These are phyloP conservation scores for Ephestia elutella DNA, from an alignment of 1,140 invertebrate genomes.

Conservation along the genomic window DNA sequence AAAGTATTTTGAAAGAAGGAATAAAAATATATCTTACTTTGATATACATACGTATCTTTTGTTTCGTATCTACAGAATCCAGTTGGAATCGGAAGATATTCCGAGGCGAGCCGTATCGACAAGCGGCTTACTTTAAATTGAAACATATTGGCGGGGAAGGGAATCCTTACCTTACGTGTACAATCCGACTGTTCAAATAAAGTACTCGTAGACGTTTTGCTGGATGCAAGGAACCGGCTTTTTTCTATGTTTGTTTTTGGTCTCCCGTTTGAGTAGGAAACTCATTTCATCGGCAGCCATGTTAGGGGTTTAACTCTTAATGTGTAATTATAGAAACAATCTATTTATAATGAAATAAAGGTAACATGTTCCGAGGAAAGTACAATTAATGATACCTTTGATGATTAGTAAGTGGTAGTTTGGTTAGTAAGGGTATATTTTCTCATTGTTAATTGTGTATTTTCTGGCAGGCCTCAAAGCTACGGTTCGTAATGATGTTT, in stretches of 20 bases:
- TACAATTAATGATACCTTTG: no score
- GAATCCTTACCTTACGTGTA: conserved; percentile 49
- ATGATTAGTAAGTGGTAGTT: no score
- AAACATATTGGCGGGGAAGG: conserved; percentile 62
- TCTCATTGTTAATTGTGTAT: no score
- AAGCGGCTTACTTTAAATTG: conserved; percentile 67
- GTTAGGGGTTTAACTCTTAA: neutral
- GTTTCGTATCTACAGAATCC: conserved; percentile 51
- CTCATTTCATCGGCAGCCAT: neutral
- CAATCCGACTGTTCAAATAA: conserved; percentile 38
- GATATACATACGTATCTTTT: conserved; percentile 25
- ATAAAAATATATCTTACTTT: no score
- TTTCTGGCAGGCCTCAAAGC: no score
- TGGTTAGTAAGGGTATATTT: no score
- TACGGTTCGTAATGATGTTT: neutral
- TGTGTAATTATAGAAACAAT: no score
- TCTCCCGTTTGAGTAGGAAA: neutral
- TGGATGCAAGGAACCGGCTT: conserved; percentile 5
- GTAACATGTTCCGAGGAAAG: no score
- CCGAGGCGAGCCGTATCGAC: conserved; percentile 52
- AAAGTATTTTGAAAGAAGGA: no score
- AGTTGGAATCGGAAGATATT: conserved; percentile 53
- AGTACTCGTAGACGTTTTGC: conserved; percentile 26
- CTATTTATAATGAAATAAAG: no score
- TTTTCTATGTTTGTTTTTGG: neutral